Base-by-base conservation (phyloP, 2,113 vertebrate species). In the Dasyprocta punctata region DNA sequence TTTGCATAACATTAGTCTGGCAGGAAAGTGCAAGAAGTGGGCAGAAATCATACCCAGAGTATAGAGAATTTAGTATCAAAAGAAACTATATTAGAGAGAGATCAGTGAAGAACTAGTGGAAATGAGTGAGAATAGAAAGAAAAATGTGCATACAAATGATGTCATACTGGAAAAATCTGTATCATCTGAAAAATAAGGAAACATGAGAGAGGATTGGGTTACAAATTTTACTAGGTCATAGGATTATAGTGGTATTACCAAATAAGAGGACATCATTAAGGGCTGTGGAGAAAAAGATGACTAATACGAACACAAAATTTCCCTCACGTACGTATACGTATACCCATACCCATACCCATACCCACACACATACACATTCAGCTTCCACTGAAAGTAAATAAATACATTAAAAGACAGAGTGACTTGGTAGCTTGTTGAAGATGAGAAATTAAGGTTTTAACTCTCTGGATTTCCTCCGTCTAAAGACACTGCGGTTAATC, bases 381-480 rank as follows among this genome's bases (percentile, higher is more conserved):
- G 52, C n/a, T 86, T 73, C 80, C 58, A 86, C 33, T 52, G 65
- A 82, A 90, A 24, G 24, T 52, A 80, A 60, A 58, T 52, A 65
- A 67, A 67, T 87, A 85, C 87, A 88, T 94, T 52, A 81, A 85
- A 69, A 84, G 17, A 2, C 1, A 38, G n/a, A 33, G 17, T 73
- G 30, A n/a, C 33, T 89, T 96, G 54, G 3, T 44, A 92, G 26
- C 41, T 47, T 83, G 69, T 65, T 85, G 56, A 87, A 95, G 28
- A 75, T 41, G 77, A 87, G 28, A 90, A 96, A 88, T 83, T 80
- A 54, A 47, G 58, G 86, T 84, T 81, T 49, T 73, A 30, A 38
- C 28, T 63, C 12, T 54, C 82, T 54, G 28, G 6, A 12, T 85
- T 91, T 95, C 36, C 41, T 94, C 47, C 38, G 17, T 84, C 47